Conservation (phyloP, 2,888 invertebrate genomes). For the Ophioninae sp. region DNA sequence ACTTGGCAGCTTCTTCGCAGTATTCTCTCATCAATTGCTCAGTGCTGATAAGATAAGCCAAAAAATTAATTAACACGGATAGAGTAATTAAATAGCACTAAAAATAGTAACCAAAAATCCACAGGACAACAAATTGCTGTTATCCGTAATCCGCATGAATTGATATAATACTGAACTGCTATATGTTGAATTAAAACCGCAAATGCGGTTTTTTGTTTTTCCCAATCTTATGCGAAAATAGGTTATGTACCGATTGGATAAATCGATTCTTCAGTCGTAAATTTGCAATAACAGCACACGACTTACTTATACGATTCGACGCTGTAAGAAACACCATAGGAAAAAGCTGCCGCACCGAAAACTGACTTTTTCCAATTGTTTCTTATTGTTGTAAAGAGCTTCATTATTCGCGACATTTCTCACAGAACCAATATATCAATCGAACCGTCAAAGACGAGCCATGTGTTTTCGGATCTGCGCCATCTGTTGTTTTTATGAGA, state of each 20-base stretch:
- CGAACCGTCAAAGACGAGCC: background rate
- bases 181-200: background rate
- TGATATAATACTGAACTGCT: background rate
- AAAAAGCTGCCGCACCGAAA: constrained; percentile 85
- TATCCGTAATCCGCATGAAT: background rate
- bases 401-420: constrained; percentile 80
- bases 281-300: constrained; percentile 19
- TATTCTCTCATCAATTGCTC: constrained; percentile 89
- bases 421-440: constrained; percentile 11
- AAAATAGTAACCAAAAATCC: too few relatives aligned
- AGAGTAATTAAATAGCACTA: too few relatives aligned
- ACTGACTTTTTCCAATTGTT: constrained; percentile 96
- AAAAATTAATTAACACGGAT: background rate
- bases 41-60: constrained; percentile 83
- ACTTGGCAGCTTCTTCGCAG: constrained; percentile 89
- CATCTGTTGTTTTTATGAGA: background rate
- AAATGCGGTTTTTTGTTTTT: background rate
- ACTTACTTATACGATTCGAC: constrained; percentile 89
- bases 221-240: background rate
- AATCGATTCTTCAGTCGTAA: background rate
- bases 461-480: constrained; percentile 3
- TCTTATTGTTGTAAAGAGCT: constrained; percentile 86
- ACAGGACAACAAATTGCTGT: background rate
- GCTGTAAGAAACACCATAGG: constrained; percentile 87
- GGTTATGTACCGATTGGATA: constrained; percentile 11